Conservation (phyloP, 2,113 vertebrate genomes). For the Platysternon megacephalum region DNA sequence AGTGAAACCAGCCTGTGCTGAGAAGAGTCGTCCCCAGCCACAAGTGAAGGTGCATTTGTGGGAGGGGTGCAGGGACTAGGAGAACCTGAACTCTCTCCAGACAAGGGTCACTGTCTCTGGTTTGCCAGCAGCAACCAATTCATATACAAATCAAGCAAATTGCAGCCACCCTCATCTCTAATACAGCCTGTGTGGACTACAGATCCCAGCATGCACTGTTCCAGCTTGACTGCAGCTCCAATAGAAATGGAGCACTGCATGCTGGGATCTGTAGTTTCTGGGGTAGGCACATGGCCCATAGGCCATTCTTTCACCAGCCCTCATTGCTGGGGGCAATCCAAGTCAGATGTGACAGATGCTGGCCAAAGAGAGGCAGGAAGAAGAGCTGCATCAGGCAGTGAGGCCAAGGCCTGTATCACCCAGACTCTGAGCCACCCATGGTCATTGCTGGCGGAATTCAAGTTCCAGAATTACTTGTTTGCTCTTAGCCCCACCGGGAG, state of each 20-base stretch:
- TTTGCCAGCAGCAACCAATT: background rate
- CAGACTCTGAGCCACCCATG: background rate
- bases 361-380: background rate
- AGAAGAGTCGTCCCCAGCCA: background rate
- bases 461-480: background rate
- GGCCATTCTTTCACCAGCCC: background rate
- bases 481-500: background rate
- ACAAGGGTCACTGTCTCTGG: background rate
- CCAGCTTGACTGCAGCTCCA: background rate
- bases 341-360: background rate
- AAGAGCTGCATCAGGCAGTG: background rate
- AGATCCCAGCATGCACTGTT: background rate
- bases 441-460: background rate
- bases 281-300: background rate
- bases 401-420: background rate
- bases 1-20: background rate
- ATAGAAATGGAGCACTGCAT: background rate
- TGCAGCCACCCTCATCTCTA: background rate
- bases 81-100: background rate
- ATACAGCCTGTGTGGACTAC: background rate
- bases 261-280: background rate
- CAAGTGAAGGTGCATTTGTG: background rate
- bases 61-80: background rate
- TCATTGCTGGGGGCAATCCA: background rate
- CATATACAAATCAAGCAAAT: background rate